Base-by-base conservation (phyloP, 2,888 invertebrate genomes). In the Cheilosia grossa region DNA sequence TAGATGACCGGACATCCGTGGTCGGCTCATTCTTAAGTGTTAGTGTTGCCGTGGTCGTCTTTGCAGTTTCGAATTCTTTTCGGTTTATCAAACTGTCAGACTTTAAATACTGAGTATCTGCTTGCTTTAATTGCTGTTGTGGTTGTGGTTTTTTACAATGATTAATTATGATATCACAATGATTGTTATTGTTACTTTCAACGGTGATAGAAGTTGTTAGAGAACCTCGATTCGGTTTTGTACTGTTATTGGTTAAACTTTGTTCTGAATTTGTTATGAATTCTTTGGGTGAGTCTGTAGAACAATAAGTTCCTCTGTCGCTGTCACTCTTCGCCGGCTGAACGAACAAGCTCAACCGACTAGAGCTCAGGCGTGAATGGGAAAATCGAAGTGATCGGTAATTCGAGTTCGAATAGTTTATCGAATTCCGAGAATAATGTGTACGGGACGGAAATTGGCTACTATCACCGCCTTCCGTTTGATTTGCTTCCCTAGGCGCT, bases 361-460 rank as follows among this genome's bases (percentile, higher is more conserved):
- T 91, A 21, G 91, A 91, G 72, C 91, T 91, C 51, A 91, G 88
- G 47, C 91, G 90, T 66, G 91, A 91, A 77, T 91, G 90, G 33
- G 91, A 90, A 77, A 92, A 91, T 81, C 92, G 89, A 82, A 91
- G 88, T 70, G 91, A 92, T 70, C 91, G 91, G 88, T 91, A 92
- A 87, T 90, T 90, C 66, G 91, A 91, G 86, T 91, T 92, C 58
- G 91, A 89, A 81, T 91, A 88, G 87, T 92, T 91, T 15, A 91
- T 90, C 10, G 91, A 91, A 86, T 91, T 91, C 66, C 92, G 89
- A 21, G 91, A 90, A 67, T 91, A 91, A 74, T 91, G 91, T 13
- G 89, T 88, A 33, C 89, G 88, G 5, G 24, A 24, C 21, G 51
- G 27, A 21, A 51, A 13, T 24, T 24, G 24, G 33, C 15, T 33